phyloP scores from a whole-genome alignment of 2,797 vertebrate species.

The Sciurus vulgaris region DNA sequence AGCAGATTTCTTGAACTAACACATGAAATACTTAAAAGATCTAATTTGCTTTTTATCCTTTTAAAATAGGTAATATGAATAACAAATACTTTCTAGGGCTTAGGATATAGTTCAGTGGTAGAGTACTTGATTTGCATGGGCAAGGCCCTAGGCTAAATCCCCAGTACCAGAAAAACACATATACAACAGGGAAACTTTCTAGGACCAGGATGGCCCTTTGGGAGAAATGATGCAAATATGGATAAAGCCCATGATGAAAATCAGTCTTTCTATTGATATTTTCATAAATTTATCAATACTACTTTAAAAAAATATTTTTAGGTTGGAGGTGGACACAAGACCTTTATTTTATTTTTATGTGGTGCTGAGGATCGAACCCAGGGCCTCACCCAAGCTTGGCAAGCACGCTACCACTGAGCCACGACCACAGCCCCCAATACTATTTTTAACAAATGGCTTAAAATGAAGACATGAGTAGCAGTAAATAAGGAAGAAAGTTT shows the following conservation, averaged over 20 bases:
- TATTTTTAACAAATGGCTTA: constrained; percentile 25
- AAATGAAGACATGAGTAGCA: not conserved
- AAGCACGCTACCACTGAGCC: too few relatives aligned
- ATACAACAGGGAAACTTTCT: too few relatives aligned
- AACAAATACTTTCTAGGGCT: constrained; percentile 27
- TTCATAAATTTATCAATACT: constrained; percentile 42
- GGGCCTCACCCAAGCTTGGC: too few relatives aligned
- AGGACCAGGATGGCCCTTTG: not conserved
- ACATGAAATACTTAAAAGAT: constrained; percentile 15
- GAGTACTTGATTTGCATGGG: too few relatives aligned
- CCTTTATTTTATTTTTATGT: too few relatives aligned
- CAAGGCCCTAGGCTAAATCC: too few relatives aligned
- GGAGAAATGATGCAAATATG: constrained; percentile 62
- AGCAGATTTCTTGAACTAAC: constrained; percentile 46
- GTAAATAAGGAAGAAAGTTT: constrained; percentile 45
- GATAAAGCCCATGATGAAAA: constrained; percentile 41
- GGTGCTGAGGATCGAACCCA: too few relatives aligned
- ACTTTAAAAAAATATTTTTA: not conserved
- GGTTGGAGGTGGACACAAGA: too few relatives aligned
- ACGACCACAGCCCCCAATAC: not conserved
- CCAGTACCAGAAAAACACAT: too few relatives aligned
- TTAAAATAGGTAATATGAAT: constrained; percentile 31
- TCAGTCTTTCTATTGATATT: constrained; percentile 37
- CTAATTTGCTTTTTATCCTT: constrained; percentile 48
- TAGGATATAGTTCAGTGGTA: too few relatives aligned